Base-by-base conservation (phyloP, 2,888 invertebrate species). In the Temnothorax rugatulus region DNA sequence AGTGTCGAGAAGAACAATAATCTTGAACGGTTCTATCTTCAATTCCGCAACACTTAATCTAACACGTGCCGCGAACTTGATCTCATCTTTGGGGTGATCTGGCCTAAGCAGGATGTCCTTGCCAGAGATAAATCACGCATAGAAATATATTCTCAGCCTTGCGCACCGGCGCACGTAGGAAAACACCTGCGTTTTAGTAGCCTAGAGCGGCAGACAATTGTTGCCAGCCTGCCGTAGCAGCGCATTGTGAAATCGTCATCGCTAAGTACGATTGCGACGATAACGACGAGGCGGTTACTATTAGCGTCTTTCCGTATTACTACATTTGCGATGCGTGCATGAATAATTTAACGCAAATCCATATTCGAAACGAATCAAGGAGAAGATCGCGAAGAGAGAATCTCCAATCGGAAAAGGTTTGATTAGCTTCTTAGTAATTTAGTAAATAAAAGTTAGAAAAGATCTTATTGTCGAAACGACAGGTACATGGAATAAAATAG, bases 121-220 rank as follows among this genome's bases (percentile, higher is more conserved):
- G 88, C 83, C 79, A 87, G 73, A 86, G 84, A 71, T 69, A 84
- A 87, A 87, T 89, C 86, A 41, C 44, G 71, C 41, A 47, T 44
- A 75, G 79, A 85, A 76, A 85, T 82, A 75, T 54, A 50, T 81
- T 82, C 79, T 61, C 84, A 89, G 82, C 87, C 83, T 87, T 84
- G 87, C 88, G 81, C 81, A 71, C 75, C 85, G 83, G 59, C 41
- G 15, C 71, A 25, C 68, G 76, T 76, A 82, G 87, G 88, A 82
- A 88, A 87, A 89, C 87, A 88, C 89, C 87, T 88, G 87, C 83
- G 82, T 84, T 85, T 84, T 85, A 84, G 54, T 82, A 79, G 82
- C 81, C 83, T 84, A 74, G 81, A 87, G 52, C 61, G 66, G 44
- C 57, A 83, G 88, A 77, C 87, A 82, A 86, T 88, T 79, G 79